Evolutionary conservation across 2,888 invertebrate species (phyloP).

Genomic region (Nymphalis polychloros): DNA sequence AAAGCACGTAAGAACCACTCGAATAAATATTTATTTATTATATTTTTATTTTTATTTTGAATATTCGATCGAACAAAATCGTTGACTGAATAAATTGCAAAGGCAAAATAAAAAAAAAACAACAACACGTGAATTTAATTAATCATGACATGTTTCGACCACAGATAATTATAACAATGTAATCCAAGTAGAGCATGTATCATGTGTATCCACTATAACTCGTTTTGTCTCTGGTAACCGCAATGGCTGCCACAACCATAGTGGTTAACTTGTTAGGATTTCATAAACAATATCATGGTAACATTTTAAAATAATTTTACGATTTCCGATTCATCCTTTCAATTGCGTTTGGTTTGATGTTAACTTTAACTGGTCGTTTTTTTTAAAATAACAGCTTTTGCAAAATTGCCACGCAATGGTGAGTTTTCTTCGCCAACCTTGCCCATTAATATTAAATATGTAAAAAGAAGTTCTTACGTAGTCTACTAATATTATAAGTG

Average conservation of each 20-base stretch:
- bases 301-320: constrained; percentile 23
- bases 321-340: constrained; percentile 13
- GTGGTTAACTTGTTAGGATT: constrained; percentile 43
- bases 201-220: constrained; percentile 30
- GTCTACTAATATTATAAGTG: too few species aligned
- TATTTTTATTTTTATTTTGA: too few species aligned
- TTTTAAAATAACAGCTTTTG: neutral
- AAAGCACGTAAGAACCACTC: too few species aligned
- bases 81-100: neutral
- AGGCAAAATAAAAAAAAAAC: neutral
- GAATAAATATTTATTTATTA: too few species aligned
- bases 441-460: too few species aligned
- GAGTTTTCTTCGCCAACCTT: too few species aligned
- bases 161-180: constrained; percentile 17
- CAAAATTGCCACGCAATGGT: too few species aligned
- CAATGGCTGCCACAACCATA: constrained; percentile 38
- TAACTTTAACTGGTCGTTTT: neutral
- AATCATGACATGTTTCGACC: constrained; percentile 9
- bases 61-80: too few species aligned
- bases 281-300: constrained; percentile 37
- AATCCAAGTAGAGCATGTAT: constrained; percentile 37
- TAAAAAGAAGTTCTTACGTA: too few species aligned
- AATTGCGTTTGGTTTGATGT: neutral
- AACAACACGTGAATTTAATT: constrained; percentile 4
- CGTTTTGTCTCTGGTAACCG: constrained; percentile 39